Evolutionary conservation across 2,888 invertebrate genomes (phyloP), one percentile per base, ranked within the genome.

Genomic region (Nysson spinosus): DNA sequence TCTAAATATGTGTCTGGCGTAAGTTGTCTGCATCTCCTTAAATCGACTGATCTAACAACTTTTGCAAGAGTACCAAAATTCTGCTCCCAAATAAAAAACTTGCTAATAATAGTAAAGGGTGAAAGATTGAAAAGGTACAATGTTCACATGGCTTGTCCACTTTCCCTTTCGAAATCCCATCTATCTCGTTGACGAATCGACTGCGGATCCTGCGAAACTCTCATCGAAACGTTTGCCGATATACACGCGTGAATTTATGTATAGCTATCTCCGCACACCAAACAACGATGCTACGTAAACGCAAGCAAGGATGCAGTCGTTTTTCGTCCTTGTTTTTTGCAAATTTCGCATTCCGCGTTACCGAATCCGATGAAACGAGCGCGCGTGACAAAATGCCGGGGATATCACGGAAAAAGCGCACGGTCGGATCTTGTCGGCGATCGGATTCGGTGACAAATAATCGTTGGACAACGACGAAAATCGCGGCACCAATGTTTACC

Each of bases 91-190:
- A n/a, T n/a, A n/a, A n/a, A n/a, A n/a, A n/a, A n/a, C n/a, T n/a
- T n/a, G n/a, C n/a, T n/a, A n/a, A n/a, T n/a, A n/a, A n/a, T n/a
- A n/a, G n/a, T n/a, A n/a, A n/a, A n/a, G n/a, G n/a, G n/a, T n/a
- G n/a, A n/a, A n/a, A n/a, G n/a, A n/a, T n/a, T n/a, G n/a, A n/a
- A n/a, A n/a, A n/a, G n/a, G n/a, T n/a, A n/a, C n/a, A n/a, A n/a
- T n/a, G n/a, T n/a, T n/a, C n/a, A n/a, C 22, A 17, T 35, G 16
- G 44, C n/a, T n/a, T n/a, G n/a, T n/a, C n/a, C 66, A 70, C 66
- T 70, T 70, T 71, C 66, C 40, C 70, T 66, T 61, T 70, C 70
- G 56, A 47, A 66, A 61, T 61, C 57, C 65, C 61, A 70, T 71
- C 46, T 57, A 47, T 71, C 70, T 70, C 42, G 51, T 37, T 51